Conservation (phyloP, 2,113 vertebrate species). For the Paralichthys olivaceus region DNA sequence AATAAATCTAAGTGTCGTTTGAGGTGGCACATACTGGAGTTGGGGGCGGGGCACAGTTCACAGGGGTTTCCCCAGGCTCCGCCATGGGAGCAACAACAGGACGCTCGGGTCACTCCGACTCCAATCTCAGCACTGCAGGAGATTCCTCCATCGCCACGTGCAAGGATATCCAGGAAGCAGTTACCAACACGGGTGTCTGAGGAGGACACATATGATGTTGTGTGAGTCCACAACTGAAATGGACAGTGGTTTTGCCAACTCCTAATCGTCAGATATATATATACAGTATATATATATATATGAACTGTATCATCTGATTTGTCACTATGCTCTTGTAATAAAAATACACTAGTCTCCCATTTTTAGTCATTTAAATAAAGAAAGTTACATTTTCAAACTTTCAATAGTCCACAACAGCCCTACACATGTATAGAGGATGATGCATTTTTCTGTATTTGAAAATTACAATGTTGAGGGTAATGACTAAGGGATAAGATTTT, state of each 20-base stretch:
- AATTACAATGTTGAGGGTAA: not conserved
- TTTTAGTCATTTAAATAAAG: too few relatives aligned
- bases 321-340: too few relatives aligned
- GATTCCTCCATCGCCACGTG: slow-evolving; percentile 90
- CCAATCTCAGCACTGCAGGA: slow-evolving; percentile 92
- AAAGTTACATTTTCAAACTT: too few relatives aligned
- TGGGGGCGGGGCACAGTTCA: slow-evolving; percentile 89
- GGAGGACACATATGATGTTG: not conserved
- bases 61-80: slow-evolving; percentile 94
- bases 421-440: too few relatives aligned
- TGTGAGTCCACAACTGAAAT: not conserved
- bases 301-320: too few relatives aligned
- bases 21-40: slow-evolving; percentile 86
- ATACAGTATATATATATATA: too few relatives aligned
- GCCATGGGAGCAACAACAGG: slow-evolving; percentile 93
- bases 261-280: too few relatives aligned
- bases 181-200: slow-evolving; percentile 91
- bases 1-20: not conserved
- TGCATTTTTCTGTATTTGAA: too few relatives aligned
- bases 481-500: too few relatives aligned
- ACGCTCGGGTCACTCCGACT: slow-evolving; percentile 89
- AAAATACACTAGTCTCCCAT: too few relatives aligned
- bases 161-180: slow-evolving; percentile 90
- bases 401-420: too few relatives aligned
- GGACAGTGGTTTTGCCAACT: not conserved